Evolutionary conservation across 2,797 vertebrate genomes (phyloP).

Genomic region (Todus mexicanus): DNA sequence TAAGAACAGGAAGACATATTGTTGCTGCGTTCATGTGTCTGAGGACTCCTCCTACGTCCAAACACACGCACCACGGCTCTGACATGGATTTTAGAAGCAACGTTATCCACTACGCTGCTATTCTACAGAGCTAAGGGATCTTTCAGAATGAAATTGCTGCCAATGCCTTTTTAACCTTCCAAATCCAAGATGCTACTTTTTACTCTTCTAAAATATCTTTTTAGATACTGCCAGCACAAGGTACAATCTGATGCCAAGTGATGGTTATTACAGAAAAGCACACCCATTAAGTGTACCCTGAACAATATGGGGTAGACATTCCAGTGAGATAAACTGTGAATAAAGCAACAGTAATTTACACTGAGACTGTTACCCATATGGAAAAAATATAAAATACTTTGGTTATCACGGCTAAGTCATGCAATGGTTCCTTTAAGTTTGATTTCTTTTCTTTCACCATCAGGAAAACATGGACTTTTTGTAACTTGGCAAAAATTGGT

Average conservation of each 20-base stretch:
- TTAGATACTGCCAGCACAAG: neutral
- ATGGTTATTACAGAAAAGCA: neutral
- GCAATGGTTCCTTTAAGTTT: neutral
- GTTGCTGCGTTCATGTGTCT: neutral
- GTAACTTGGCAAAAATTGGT: neutral
- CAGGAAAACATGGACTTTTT: neutral
- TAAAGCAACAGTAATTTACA: neutral
- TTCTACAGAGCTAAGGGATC: neutral
- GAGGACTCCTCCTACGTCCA: neutral
- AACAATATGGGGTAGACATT: neutral
- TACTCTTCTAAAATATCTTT: neutral
- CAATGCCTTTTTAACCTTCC: neutral
- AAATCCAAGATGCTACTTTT: neutral
- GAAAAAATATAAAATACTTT: neutral
- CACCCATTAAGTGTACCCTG: neutral
- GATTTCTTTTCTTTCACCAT: neutral
- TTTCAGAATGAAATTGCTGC: neutral
- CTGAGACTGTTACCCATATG: neutral
- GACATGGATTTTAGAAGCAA: neutral
- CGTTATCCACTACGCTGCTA: neutral
- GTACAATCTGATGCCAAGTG: neutral
- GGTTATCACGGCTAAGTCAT: neutral
- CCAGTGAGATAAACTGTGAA: neutral
- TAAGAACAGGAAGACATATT: neutral
- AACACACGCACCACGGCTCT: neutral